These are phyloP conservation scores for Rhynchophorus ferrugineus DNA, from an alignment of 1,140 invertebrate genomes.

Conservation along the genomic window DNA sequence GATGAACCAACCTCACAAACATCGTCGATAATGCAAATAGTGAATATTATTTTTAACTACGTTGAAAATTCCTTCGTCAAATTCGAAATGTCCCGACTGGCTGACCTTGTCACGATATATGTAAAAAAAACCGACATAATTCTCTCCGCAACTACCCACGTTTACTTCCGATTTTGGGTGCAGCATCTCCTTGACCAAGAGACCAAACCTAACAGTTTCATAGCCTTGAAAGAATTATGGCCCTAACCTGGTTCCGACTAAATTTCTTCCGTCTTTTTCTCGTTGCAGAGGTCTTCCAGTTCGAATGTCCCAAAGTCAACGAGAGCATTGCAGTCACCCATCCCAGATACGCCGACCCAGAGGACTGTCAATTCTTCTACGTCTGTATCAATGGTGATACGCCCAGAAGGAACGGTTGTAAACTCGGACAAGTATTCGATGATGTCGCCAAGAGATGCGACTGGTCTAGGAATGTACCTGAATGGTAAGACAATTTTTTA, in stretches of 20 bases:
- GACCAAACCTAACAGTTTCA: too few species aligned
- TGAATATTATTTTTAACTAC: too few species aligned
- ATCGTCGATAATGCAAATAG: too few species aligned
- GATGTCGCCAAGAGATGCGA: constrained; percentile 75
- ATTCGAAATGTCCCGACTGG: too few species aligned
- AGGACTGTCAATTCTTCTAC: constrained; percentile 88
- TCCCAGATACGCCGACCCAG: constrained; percentile 78
- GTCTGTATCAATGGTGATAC: constrained; percentile 82
- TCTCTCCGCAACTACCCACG: too few species aligned
- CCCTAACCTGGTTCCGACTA: not conserved
- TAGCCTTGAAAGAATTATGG: not conserved
- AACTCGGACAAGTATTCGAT: constrained; percentile 85
- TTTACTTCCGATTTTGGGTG: not conserved
- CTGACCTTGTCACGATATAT: too few species aligned
- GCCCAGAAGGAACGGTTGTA: constrained; percentile 77
- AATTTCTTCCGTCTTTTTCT: too few species aligned
- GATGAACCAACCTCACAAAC: too few species aligned
- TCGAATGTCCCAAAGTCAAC: constrained; percentile 74
- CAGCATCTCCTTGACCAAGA: not conserved
- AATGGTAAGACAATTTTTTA: constrained; percentile 60
- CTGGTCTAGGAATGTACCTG: constrained; percentile 81
- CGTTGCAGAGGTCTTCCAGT: constrained; percentile 68
- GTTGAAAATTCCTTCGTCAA: too few species aligned
- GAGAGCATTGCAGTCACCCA: constrained; percentile 65
- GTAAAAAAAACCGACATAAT: too few species aligned